Conservation (phyloP, 1,140 invertebrate genomes). For the Monomorium pharaonis region DNA sequence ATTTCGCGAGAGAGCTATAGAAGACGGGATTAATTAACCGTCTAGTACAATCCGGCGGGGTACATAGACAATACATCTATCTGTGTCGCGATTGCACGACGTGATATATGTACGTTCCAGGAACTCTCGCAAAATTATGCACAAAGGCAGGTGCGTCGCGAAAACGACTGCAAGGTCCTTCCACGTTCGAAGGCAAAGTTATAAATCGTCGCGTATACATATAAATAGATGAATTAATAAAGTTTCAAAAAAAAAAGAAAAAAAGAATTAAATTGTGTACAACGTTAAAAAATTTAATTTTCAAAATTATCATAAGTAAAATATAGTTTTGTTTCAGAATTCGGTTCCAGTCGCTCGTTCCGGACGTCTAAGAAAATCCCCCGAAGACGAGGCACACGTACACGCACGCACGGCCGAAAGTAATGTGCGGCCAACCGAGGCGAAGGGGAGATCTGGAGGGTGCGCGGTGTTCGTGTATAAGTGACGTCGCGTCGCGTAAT, state of each 20-base stretch:
- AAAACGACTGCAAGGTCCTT: background rate
- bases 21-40: constrained; percentile 27
- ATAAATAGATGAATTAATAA: no score
- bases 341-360: background rate
- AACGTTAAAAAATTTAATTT: background rate
- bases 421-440: background rate
- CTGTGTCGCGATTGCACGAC: background rate
- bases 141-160: background rate
- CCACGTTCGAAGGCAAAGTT: background rate
- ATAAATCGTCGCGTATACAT: no score
- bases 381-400: background rate
- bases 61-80: background rate
- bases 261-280: background rate
- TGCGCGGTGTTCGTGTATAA: background rate
- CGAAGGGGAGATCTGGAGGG: background rate
- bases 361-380: background rate
- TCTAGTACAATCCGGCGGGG: constrained; percentile 8
- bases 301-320: background rate
- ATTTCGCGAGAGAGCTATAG: background rate
- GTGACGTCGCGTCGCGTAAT: constrained; percentile 23
- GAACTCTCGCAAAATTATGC: constrained; percentile 1
- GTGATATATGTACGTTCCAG: background rate
- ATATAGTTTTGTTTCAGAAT: background rate
- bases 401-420: background rate
- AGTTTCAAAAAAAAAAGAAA: background rate